These are phyloP conservation scores for Drosophila limbata DNA, from an alignment of 2,888 invertebrate genomes.

Conservation along the genomic window DNA sequence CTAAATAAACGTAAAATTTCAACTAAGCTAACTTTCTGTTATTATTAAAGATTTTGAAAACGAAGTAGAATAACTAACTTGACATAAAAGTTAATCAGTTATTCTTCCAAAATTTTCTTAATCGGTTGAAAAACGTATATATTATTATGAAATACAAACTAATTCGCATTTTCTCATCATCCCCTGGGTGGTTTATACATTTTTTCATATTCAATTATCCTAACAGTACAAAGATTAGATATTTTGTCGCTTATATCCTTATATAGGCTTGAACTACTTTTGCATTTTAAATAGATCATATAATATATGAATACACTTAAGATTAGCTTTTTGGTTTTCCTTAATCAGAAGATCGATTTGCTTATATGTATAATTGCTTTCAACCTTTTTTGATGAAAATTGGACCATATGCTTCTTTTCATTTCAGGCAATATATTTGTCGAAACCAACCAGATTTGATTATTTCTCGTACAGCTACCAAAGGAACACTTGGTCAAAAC, in stretches of 20 bases:
- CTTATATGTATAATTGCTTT: constrained; percentile 8
- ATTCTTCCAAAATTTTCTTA: not conserved
- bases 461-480: constrained; percentile 30
- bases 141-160: not conserved
- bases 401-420: constrained; percentile 27
- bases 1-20: constrained; percentile 17
- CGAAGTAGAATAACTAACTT: not conserved
- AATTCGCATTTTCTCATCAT: not conserved
- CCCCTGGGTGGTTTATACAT: not conserved
- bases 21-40: constrained; percentile 8
- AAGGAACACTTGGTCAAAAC: constrained; percentile 26
- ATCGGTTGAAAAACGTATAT: not conserved
- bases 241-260: no score
- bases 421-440: constrained; percentile 32
- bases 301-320: not conserved
- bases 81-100: not conserved
- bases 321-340: not conserved
- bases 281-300: not conserved
- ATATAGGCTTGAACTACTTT: not conserved
- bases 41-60: not conserved
- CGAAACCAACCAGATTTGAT: constrained; percentile 30
- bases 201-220: not conserved
- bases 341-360: constrained; percentile 11
- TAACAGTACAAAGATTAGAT: not conserved
- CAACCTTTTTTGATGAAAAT: constrained; percentile 21